Conservation (phyloP, 2,113 vertebrate species). For the Uria aalge region DNA sequence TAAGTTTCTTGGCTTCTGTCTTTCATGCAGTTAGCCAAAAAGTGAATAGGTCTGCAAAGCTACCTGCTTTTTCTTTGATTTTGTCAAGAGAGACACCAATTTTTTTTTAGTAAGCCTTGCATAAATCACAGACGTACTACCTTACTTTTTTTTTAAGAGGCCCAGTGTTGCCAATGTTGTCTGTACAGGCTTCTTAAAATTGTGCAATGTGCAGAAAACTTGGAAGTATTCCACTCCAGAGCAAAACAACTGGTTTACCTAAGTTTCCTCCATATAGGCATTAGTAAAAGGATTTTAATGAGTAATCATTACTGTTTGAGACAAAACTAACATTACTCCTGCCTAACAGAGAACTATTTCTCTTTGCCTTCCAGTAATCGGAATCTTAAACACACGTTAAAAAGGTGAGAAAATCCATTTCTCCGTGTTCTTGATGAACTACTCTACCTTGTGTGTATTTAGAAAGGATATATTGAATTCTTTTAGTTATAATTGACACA, state of each 20-base stretch:
- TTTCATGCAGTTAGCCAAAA: not conserved
- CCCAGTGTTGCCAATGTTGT: not conserved
- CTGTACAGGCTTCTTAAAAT: not conserved
- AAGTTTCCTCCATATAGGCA: not conserved
- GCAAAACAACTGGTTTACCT: not conserved
- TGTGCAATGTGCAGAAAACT: not conserved
- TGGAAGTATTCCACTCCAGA: not conserved
- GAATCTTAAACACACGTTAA: not conserved
- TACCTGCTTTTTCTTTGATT: not conserved
- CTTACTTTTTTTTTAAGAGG: not conserved
- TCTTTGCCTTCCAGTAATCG: not conserved
- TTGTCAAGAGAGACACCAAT: not conserved
- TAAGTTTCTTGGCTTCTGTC: not conserved
- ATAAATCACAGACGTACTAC: not conserved
- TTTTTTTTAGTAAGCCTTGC: not conserved
- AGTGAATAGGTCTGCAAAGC: not conserved
- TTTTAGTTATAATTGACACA: not conserved
- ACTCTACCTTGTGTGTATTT: not conserved
- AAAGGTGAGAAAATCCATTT: not conserved
- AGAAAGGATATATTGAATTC: not conserved
- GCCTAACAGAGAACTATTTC: not conserved
- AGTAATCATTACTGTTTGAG: not conserved
- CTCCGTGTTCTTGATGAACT: not conserved
- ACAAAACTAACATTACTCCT: not conserved
- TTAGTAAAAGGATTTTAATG: not conserved